phyloP scores from a whole-genome alignment of 2,888 invertebrate genomes.

The Tortrix viridana region DNA sequence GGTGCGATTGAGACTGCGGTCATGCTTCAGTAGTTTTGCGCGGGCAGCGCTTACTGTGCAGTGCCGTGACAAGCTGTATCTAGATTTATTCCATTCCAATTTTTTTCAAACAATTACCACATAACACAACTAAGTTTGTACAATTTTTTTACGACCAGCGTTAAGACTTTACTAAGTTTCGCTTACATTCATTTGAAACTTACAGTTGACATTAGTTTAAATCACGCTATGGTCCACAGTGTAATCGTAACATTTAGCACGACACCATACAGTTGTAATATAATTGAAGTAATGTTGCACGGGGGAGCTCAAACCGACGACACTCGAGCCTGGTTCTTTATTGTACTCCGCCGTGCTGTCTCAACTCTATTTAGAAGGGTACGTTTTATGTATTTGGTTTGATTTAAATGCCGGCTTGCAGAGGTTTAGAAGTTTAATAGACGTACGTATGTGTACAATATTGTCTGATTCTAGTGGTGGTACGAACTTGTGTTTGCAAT shows the following conservation, averaged over 20 bases:
- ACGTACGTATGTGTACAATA: no score
- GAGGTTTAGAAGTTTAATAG: constrained; percentile 14
- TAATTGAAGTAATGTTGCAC: constrained; percentile 59
- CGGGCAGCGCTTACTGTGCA: constrained; percentile 27
- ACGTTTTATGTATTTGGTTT: constrained; percentile 19
- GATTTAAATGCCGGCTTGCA: constrained; percentile 20
- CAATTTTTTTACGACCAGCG: no score
- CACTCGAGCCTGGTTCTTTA: constrained; percentile 45
- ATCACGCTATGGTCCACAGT: background rate
- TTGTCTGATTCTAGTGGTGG: no score
- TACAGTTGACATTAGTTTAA: background rate
- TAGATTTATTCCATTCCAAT: background rate
- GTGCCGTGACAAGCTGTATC: constrained; percentile 24
- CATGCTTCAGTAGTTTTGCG: constrained; percentile 24
- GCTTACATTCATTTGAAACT: no score
- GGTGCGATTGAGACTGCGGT: constrained; percentile 32
- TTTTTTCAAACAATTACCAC: no score
- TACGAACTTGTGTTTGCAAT: no score
- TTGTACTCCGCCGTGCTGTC: constrained; percentile 42
- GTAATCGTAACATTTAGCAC: constrained; percentile 9
- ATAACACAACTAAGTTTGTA: no score
- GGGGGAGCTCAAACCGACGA: constrained; percentile 49
- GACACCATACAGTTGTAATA: constrained; percentile 37
- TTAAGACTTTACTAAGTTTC: no score
- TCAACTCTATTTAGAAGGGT: constrained; percentile 15